Base-by-base conservation (phyloP, 2,113 vertebrate species). In the Progne subis region DNA sequence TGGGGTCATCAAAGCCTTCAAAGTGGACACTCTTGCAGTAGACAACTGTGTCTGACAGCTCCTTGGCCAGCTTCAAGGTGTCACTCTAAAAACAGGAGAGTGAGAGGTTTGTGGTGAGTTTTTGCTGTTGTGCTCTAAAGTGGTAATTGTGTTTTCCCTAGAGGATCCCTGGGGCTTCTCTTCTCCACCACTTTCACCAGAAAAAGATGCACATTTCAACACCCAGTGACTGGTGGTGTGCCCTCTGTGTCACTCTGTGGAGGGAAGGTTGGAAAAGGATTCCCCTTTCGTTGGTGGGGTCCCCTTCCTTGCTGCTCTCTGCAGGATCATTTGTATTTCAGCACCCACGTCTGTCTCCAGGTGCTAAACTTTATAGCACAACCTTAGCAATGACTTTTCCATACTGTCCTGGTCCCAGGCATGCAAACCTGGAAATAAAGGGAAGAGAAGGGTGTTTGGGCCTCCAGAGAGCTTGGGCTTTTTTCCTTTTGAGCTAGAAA, bases 11-110 rank as follows among this genome's bases (percentile, higher is more conserved):
- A 69, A 99, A 99, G 60, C 98, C 98, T 17, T 69, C 94, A 64
- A 99, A 99, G 90, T 99, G 99, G 92, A 99, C 98, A 1, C 99
- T 99, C 97, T 99, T 99, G 97, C 99, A 99, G 98, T 99, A 99
- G 90, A 99, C 92, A 41, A 99, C 98, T 8, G 98, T 91, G 81
- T 99, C 98, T 0, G 99, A 99, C 24, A 99, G 98, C 92, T 98
- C 98, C 86, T 98, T 98, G 69, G 98, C 99, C 29, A 99, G 98
- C 94, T 98, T 99, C 61, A 99, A 98, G 95, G 98, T 99, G 76
- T 98, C 97, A 82, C 98, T 98, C 99, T 99, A 95, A 88, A 92
- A 41, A 79, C 2, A 90, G 88, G 71, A 90, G 26, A 97, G 31
- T 5, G 67, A 95, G 63, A 86, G 23, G 9, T 86, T 52, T 80